Percentiles rank a stretch among this genome's conserved stretches.
Conservation (phyloP, 2,113 vertebrate genomes). For the Turdus rufiventris region DNA sequence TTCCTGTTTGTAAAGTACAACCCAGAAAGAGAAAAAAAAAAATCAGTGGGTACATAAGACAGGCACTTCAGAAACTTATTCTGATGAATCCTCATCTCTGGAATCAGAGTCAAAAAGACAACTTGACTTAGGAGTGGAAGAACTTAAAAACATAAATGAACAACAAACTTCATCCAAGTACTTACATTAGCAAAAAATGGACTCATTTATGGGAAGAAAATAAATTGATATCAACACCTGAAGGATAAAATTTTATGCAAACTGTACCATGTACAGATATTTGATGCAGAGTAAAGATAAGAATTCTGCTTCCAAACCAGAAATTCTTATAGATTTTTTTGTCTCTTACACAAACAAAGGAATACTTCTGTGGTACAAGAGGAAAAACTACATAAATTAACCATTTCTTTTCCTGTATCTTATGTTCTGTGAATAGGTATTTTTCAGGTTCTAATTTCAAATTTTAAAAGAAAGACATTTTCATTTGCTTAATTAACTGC, state of each 20-base stretch:
- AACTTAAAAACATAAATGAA: background rate
- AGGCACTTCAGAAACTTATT: background rate
- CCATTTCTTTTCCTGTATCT: background rate
- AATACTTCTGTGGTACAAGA: background rate
- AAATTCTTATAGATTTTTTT: background rate
- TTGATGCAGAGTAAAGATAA: background rate
- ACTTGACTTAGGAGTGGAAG: background rate
- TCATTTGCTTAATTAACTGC: slow-evolving; percentile 21
- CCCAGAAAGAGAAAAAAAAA: background rate
- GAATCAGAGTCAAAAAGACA: slow-evolving; percentile 28
- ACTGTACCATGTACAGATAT: background rate
- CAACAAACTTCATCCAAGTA: background rate
- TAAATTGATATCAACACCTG: background rate
- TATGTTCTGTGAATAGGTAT: background rate
- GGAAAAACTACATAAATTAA: background rate
- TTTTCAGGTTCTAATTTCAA: background rate
- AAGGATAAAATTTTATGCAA: background rate
- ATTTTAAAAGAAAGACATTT: background rate
- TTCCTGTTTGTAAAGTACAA: background rate
- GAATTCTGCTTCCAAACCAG: background rate
- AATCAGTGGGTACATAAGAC: background rate
- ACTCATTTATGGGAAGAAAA: background rate
- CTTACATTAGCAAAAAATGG: background rate
- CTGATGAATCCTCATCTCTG: background rate
- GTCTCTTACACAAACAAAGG: background rate